These are phyloP conservation scores for Dryobotodes eremita DNA, from an alignment of 2,888 invertebrate genomes.

Conservation along the genomic window DNA sequence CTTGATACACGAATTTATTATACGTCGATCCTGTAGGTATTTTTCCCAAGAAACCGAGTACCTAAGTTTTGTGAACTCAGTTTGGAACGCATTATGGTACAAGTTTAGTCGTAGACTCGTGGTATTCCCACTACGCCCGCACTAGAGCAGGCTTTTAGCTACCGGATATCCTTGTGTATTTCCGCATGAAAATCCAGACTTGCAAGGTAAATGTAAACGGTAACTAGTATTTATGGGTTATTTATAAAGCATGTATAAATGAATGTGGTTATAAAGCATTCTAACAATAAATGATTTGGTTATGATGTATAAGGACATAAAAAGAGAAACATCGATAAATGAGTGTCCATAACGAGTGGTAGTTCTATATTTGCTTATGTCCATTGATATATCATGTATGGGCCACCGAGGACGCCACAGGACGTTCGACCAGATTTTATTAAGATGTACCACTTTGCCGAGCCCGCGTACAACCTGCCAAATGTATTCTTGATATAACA, in stretches of 20 bases:
- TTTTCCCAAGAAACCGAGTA: conserved; percentile 61
- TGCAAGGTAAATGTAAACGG: conserved; percentile 30
- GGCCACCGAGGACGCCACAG: conserved; percentile 76
- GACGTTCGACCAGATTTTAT: conserved; percentile 75
- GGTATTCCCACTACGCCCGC: conserved; percentile 31
- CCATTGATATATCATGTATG: conserved; percentile 75
- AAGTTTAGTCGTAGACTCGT: conserved; percentile 12
- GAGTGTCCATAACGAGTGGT: conserved; percentile 73
- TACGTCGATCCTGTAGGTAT: conserved; percentile 55
- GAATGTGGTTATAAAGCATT: conserved; percentile 6
- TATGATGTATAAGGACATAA: conserved; percentile 33
- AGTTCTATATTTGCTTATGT: conserved; percentile 79
- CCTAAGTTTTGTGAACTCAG: conserved; percentile 53
- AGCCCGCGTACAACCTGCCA: conserved; percentile 68
- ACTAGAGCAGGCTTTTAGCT: conserved; percentile 15
- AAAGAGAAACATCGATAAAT: conserved; percentile 55
- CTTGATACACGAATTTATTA: conserved; percentile 73
- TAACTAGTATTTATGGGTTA: conserved; percentile 9
- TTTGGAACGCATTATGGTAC: conserved; percentile 33
- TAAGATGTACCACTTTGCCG: conserved; percentile 75
- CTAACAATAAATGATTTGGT: conserved; percentile 30
- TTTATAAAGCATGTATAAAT: conserved; percentile 30
- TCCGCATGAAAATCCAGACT: conserved; percentile 42
- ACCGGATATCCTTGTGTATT: conserved; percentile 56
- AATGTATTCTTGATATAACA: conserved; percentile 43